Conservation (phyloP, 2,888 invertebrate genomes). For the Fissipunctia ypsillon region DNA sequence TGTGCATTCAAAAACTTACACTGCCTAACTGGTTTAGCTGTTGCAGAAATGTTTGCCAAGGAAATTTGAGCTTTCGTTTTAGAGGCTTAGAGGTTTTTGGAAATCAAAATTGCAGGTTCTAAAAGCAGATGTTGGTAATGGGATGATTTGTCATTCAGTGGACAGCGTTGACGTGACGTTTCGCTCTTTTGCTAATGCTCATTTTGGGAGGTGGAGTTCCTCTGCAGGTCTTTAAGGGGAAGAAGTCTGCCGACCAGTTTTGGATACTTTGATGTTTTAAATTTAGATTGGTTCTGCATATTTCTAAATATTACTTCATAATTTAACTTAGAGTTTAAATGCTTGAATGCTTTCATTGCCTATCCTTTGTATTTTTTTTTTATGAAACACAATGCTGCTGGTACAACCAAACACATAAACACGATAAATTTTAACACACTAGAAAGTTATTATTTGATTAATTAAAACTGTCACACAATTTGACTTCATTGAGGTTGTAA, state of each 20-base stretch:
- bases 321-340: background rate
- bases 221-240: constrained; percentile 72
- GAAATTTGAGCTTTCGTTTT: constrained; percentile 66
- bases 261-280: constrained; percentile 73
- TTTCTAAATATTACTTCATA: constrained; percentile 30
- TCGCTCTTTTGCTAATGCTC: constrained; percentile 85
- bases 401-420: background rate
- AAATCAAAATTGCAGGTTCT: constrained; percentile 53
- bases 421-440: background rate
- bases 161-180: constrained; percentile 85
- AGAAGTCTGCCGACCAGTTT: constrained; percentile 71
- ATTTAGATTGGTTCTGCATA: constrained; percentile 29
- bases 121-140: constrained; percentile 70
- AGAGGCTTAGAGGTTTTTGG: constrained; percentile 53
- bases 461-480: constrained; percentile 1
- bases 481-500: background rate
- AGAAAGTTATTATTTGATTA: background rate
- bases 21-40: constrained; percentile 68
- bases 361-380: background rate
- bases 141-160: constrained; percentile 87
- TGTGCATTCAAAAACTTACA: constrained; percentile 86
- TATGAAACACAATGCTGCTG: fast-evolving
- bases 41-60: constrained; percentile 35
- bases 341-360: background rate
- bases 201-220: constrained; percentile 76